Percentiles rank a stretch among this genome's conserved stretches.
These are phyloP conservation scores for Drosophila sproati DNA, from an alignment of 1,140 invertebrate species.

Conservation along the genomic window DNA sequence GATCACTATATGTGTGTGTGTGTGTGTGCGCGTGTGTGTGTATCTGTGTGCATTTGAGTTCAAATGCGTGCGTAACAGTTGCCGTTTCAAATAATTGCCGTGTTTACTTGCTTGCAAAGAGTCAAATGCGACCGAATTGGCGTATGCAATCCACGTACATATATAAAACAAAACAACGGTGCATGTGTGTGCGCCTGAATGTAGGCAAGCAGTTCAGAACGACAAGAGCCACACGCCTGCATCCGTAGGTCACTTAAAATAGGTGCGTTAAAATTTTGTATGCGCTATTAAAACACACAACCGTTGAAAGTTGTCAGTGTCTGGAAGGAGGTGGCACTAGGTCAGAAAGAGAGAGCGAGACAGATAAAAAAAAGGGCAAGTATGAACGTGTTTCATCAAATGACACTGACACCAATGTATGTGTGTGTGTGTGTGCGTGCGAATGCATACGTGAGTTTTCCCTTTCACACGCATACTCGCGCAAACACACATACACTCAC, in stretches of 20 bases:
- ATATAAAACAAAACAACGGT: neutral
- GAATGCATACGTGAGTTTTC: slow-evolving; percentile 41
- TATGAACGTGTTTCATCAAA: slow-evolving; percentile 31
- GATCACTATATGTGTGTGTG: slow-evolving; percentile 5
- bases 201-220: slow-evolving; percentile 38
- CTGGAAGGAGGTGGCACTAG: slow-evolving; percentile 19
- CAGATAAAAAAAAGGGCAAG: neutral
- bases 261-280: slow-evolving; percentile 41
- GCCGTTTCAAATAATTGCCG: slow-evolving; percentile 61
- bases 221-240: slow-evolving; percentile 10
- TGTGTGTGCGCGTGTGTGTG: slow-evolving; percentile 19
- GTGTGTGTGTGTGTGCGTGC: slow-evolving; percentile 10
- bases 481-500: neutral
- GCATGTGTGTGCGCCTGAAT: slow-evolving; percentile 34
- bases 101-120: slow-evolving; percentile 62
- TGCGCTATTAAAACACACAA: slow-evolving; percentile 42
- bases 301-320: slow-evolving; percentile 29
- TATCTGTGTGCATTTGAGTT: neutral
- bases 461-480: slow-evolving; percentile 26
- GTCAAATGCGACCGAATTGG: slow-evolving; percentile 10
- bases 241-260: slow-evolving; percentile 38
- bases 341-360: neutral
- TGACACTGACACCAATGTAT: slow-evolving; percentile 36
- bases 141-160: slow-evolving; percentile 17
- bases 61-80: slow-evolving; percentile 16